phyloP scores from a whole-genome alignment of 2,113 vertebrate species.

The Marmota monax region DNA sequence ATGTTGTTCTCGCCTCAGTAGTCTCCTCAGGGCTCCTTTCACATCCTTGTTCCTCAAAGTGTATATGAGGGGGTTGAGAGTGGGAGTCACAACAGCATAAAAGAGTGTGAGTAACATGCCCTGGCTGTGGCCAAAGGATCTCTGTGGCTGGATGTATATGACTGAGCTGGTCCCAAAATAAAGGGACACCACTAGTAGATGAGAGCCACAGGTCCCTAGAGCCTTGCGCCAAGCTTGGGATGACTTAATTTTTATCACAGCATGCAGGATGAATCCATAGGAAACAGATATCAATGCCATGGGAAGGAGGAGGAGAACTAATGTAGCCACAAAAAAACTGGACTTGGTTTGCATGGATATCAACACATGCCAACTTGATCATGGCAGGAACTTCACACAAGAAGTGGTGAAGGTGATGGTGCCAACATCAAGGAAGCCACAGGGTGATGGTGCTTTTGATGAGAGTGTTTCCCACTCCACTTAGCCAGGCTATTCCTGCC shows the following conservation, averaged over 20 bases:
- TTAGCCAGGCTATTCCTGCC: constrained; percentile 52
- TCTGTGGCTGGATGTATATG: constrained; percentile 53
- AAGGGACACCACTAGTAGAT: not conserved
- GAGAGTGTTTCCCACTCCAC: constrained; percentile 67
- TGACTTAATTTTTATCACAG: constrained; percentile 46
- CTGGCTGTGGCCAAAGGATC: not conserved
- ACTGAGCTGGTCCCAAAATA: constrained; percentile 37
- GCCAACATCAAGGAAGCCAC: constrained; percentile 57
- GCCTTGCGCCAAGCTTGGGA: constrained; percentile 9
- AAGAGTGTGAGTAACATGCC: constrained; percentile 43
- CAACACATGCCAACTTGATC: constrained; percentile 63
- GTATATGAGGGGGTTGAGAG: constrained; percentile 55
- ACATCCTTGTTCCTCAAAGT: constrained; percentile 56
- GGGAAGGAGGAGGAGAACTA: constrained; percentile 40
- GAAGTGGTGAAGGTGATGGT: constrained; percentile 66
- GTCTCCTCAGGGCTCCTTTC: constrained; percentile 6
- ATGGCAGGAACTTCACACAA: constrained; percentile 73
- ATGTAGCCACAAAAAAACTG: constrained; percentile 39
- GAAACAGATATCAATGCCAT: constrained; percentile 37
- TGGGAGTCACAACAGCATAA: constrained; percentile 51
- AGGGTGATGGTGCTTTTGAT: constrained; percentile 55
- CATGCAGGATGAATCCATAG: not conserved
- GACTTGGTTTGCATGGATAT: constrained; percentile 51
- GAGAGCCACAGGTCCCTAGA: constrained; percentile 53
- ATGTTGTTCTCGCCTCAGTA: not conserved